Percentiles rank a stretch among this genome's conserved stretches.
Evolutionary conservation across 2,888 invertebrate species (phyloP).

Genomic region (Andricus quercusramuli): DNA sequence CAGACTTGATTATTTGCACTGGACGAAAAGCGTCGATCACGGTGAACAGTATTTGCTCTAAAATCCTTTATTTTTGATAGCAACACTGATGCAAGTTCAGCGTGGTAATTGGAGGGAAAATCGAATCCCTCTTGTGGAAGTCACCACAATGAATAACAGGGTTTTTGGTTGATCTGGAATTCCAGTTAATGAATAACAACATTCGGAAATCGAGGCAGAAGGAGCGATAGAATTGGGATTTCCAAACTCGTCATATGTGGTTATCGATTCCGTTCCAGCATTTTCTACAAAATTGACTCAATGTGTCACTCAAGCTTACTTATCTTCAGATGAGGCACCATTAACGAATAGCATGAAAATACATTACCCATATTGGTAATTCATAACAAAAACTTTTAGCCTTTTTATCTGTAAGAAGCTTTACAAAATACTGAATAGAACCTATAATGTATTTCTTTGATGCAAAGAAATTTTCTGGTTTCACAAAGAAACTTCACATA

Average conservation of each 20-base stretch:
- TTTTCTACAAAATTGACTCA: conserved; percentile 14
- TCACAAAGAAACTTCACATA: no score
- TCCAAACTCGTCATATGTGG: background rate
- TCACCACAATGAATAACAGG: conserved; percentile 16
- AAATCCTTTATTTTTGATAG: background rate
- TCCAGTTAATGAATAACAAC: conserved; percentile 28
- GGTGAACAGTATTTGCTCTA: background rate
- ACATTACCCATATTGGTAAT: background rate
- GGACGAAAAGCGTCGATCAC: background rate
- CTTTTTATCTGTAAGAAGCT: no score
- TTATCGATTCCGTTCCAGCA: conserved; percentile 9
- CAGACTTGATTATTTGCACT: background rate
- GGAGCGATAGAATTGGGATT: conserved; percentile 3
- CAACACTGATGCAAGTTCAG: background rate
- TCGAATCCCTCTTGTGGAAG: background rate
- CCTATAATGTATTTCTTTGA: no score
- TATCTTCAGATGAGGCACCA: background rate
- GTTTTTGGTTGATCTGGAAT: background rate
- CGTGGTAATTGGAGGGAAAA: conserved; percentile 1
- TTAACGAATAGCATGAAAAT: background rate
- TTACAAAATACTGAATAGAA: no score
- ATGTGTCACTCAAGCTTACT: conserved; percentile 22
- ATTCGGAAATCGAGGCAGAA: conserved; percentile 22
- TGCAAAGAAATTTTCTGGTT: no score
- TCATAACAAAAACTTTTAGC: background rate